A percentile compares a stretch with the other conserved stretches of the same genome.
Conservation (phyloP, 2,888 invertebrate genomes). For the Drosophila antonietae region DNA sequence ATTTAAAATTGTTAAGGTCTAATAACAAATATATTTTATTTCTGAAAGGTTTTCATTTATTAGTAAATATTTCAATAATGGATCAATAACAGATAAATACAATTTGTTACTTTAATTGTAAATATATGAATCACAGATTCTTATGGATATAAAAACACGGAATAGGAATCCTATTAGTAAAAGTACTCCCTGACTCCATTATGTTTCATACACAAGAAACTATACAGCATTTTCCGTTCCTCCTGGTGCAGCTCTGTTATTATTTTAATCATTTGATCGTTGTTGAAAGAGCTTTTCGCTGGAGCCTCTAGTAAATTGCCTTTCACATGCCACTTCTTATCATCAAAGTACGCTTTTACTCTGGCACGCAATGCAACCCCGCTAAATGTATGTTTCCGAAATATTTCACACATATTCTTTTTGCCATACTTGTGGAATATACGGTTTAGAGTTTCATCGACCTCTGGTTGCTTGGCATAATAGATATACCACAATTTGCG, state of each 20-base stretch:
- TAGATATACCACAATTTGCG: constrained; percentile 67
- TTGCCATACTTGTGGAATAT: constrained; percentile 67
- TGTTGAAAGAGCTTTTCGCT: constrained; percentile 52
- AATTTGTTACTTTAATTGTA: background rate
- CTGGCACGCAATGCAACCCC: constrained; percentile 47
- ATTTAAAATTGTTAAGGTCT: background rate
- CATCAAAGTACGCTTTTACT: constrained; percentile 58
- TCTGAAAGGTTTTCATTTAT: background rate
- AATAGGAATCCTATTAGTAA: background rate
- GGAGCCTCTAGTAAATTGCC: constrained; percentile 68
- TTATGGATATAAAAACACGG: background rate
- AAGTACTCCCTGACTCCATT: background rate
- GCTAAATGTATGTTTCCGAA: constrained; percentile 59
- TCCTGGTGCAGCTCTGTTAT: constrained; percentile 47
- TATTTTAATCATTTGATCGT: constrained; percentile 47
- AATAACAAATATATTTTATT: background rate
- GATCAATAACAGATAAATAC: background rate
- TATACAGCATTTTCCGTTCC: constrained; percentile 53
- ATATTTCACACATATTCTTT: constrained; percentile 65
- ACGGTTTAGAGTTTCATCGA: constrained; percentile 53
- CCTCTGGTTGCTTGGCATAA: constrained; percentile 50
- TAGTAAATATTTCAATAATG: background rate
- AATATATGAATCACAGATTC: constrained; percentile 33
- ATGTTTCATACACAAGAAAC: constrained; percentile 48
- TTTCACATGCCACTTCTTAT: constrained; percentile 55